These are phyloP conservation scores for Phrynocephalus vlangalii DNA, from an alignment of 2,797 vertebrate species.

Conservation along the genomic window DNA sequence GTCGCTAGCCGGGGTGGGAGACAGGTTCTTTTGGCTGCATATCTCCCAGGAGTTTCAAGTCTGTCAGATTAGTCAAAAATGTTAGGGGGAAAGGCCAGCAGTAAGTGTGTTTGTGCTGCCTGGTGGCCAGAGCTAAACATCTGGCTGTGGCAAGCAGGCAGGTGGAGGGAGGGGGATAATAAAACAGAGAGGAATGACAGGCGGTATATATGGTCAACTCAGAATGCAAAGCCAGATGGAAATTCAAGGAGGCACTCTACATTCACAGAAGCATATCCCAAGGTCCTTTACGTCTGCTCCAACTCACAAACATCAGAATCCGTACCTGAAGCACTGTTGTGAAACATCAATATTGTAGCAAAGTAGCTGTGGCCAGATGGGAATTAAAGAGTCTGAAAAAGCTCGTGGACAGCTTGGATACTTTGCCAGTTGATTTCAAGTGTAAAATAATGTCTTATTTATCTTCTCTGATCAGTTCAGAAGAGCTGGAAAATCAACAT, in stretches of 20 bases:
- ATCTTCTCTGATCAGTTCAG: not conserved
- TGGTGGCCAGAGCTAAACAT: conserved; percentile 28
- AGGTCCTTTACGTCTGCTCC: not conserved
- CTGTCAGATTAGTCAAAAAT: conserved; percentile 26
- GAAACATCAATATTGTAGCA: not conserved
- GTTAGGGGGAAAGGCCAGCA: conserved; percentile 9
- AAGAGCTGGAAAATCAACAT: not conserved
- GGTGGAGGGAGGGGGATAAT: conserved; percentile 6
- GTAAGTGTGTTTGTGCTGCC: not conserved
- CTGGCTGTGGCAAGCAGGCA: not conserved
- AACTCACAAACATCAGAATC: not conserved
- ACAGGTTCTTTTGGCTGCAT: not conserved
- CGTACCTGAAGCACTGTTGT: not conserved
- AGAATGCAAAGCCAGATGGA: conserved; percentile 19
- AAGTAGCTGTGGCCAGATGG: conserved; percentile 4
- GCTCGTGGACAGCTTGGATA: not conserved
- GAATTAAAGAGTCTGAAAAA: conserved; percentile 6
- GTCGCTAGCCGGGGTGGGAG: not conserved
- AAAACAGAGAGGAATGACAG: not conserved
- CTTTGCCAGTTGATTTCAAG: not conserved
- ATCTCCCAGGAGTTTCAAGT: not conserved
- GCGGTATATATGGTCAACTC: conserved; percentile 4
- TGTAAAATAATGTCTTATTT: conserved; percentile 23
- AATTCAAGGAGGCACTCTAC: not conserved
- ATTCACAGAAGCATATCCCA: not conserved